Evolutionary conservation across 2,888 invertebrate species (phyloP), one percentile per base, ranked within the genome.

Genomic region (Ellobium chinense): DNA sequence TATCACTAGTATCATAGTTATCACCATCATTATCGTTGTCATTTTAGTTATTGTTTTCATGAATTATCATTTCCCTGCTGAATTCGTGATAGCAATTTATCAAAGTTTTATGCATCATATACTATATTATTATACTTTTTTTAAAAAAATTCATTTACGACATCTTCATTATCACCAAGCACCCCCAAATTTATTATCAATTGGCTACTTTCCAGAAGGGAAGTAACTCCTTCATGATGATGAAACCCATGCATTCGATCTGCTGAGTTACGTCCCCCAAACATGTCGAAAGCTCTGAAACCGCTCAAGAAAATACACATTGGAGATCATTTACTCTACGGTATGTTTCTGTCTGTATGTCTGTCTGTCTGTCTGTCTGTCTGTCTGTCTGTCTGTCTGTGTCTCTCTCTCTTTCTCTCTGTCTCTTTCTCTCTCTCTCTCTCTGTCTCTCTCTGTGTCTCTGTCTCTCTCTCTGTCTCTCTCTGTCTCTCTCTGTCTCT

Each of bases 301-400:
- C 46, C 63, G n/a, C 62, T 72, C 36, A 65, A 63, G 37, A 79
- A 73, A 65, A 79, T 79, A 18, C 65, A 73, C 56, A 79, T 79
- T 29, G 79, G 79, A 34, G 79, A 79, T 34, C 79, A 79, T 56
- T 66, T 79, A 1, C 21, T 79, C 21, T 9, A 69, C 69, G 78
- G 78, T 78, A 36, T 46, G 18, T 46, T 7, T 46, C 46, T 46
- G 46, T 46, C 46, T 46, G 46, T 46, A 7, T 46, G 46, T 18
- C 46, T 46, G 46, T 46, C 46, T 46, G 46, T 46, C 46, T 46
- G 46, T 18, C 46, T 46, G 46, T 46, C 46, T 46, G 46, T 46
- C 46, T 46, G 46, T 46, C 46, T 46, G 46, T 46, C 46, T 46
- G 46, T 46, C 46, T 46, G 46, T 46, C 46, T 7, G 46, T 34